Evolutionary conservation across 2,888 invertebrate genomes (phyloP).

Genomic region (Drosophila anomelani): DNA sequence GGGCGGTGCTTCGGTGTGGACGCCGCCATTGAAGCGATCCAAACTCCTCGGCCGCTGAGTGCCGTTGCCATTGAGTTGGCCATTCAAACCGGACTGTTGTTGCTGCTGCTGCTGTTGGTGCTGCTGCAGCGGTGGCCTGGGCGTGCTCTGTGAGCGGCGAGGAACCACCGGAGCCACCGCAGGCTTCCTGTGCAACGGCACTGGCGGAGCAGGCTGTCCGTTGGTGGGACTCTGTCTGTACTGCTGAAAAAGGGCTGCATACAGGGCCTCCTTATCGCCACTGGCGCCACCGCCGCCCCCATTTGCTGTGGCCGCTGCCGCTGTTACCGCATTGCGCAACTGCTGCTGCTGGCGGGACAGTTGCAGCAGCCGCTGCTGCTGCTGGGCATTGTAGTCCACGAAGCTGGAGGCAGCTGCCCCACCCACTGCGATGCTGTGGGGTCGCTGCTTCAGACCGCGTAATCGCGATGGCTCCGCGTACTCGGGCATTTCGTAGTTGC

Average conservation of each 20-base stretch:
- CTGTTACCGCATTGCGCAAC: slow-evolving; percentile 75
- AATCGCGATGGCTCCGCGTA: slow-evolving; percentile 82
- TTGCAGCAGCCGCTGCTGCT: slow-evolving; percentile 81
- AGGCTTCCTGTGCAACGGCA: slow-evolving; percentile 75
- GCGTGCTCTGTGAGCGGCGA: slow-evolving; percentile 84
- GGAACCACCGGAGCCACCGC: slow-evolving; percentile 75
- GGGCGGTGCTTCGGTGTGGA: slow-evolving; percentile 77
- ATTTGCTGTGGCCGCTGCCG: slow-evolving; percentile 47
- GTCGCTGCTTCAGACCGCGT: slow-evolving; percentile 85
- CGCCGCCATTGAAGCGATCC: slow-evolving; percentile 81
- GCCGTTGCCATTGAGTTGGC: slow-evolving; percentile 58
- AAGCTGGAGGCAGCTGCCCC: slow-evolving; percentile 65
- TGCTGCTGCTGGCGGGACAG: slow-evolving; percentile 81
- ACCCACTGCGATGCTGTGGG: slow-evolving; percentile 88
- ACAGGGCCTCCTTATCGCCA: slow-evolving; percentile 82
- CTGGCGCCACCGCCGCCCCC: slow-evolving; percentile 70
- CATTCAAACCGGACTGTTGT: slow-evolving; percentile 50
- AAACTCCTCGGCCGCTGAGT: slow-evolving; percentile 82
- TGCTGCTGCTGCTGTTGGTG: slow-evolving; percentile 39
- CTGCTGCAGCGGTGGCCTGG: slow-evolving; percentile 70
- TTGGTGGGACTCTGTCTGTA: slow-evolving; percentile 81
- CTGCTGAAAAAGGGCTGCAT: slow-evolving; percentile 82
- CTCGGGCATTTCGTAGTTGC: slow-evolving; percentile 79
- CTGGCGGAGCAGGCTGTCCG: slow-evolving; percentile 65
- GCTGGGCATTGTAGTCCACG: slow-evolving; percentile 77